A percentile compares a stretch with the other conserved stretches of the same genome.
Evolutionary conservation across 2,797 vertebrate genomes (phyloP).

Genomic region (Galago senegalensis): DNA sequence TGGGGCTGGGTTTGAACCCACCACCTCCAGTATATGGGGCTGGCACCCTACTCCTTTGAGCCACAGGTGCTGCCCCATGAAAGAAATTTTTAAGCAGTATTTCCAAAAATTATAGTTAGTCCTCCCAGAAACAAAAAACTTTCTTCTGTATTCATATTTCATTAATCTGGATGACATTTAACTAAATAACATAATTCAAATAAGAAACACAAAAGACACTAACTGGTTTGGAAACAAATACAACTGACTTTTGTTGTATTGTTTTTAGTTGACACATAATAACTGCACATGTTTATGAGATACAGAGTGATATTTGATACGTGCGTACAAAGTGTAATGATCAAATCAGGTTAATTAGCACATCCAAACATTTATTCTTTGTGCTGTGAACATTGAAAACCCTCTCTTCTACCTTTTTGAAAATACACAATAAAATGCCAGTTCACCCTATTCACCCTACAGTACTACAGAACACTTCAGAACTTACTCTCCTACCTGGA

Average conservation of each 20-base stretch:
- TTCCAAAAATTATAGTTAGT: slow-evolving; percentile 43
- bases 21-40: no score
- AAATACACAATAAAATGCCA: background rate
- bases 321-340: background rate
- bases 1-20: no score
- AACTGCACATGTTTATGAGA: background rate
- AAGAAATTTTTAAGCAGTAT: background rate
- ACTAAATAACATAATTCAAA: slow-evolving; percentile 38
- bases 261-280: background rate
- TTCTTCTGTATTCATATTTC: background rate
- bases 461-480: background rate
- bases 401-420: background rate
- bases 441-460: background rate
- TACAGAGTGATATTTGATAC: background rate
- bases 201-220: background rate
- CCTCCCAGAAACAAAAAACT: slow-evolving; percentile 14
- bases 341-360: background rate
- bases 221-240: slow-evolving; percentile 22
- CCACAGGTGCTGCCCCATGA: background rate
- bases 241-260: background rate
- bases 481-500: background rate
- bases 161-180: background rate
- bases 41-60: no score
- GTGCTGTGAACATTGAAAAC: background rate
- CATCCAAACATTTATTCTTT: background rate